These are phyloP conservation scores for Phylloscopus trochiloides DNA, from an alignment of 2,113 vertebrate genomes.

Conservation along the genomic window DNA sequence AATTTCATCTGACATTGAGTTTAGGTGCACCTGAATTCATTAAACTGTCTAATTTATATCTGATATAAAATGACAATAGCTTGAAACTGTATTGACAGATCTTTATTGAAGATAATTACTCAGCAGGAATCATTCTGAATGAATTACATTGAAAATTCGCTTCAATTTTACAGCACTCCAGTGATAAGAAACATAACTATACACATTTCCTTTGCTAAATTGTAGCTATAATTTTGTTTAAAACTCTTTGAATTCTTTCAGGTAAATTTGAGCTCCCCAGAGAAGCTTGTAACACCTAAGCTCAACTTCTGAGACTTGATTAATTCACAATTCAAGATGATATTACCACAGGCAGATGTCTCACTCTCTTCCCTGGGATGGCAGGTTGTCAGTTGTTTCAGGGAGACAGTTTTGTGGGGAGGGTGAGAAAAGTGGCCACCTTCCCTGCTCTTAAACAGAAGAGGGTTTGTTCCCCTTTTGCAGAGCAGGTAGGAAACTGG, in stretches of 20 bases:
- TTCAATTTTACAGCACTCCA: constrained; percentile 52
- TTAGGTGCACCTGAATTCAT: constrained; percentile 62
- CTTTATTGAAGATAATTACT: constrained; percentile 68
- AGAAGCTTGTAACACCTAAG: constrained; percentile 59
- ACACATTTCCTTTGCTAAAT: constrained; percentile 12
- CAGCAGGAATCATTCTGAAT: constrained; percentile 57
- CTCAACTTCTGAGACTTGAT: constrained; percentile 37
- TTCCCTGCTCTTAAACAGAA: neutral
- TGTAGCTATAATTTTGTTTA: constrained; percentile 33
- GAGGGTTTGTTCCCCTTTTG: neutral
- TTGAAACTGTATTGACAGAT: constrained; percentile 51
- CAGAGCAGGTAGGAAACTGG: neutral
- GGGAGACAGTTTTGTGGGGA: neutral
- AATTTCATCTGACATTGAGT: constrained; percentile 55
- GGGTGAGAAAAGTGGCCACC: neutral
- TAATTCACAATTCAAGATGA: constrained; percentile 35
- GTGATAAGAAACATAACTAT: neutral
- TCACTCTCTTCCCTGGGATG: neutral
- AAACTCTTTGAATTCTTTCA: constrained; percentile 48
- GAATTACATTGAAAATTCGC: constrained; percentile 42
- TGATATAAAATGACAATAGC: constrained; percentile 63
- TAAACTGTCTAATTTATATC: constrained; percentile 62
- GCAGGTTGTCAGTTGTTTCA: constrained; percentile 1
- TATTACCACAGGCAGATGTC: neutral
- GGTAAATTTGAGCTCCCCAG: constrained; percentile 55